A percentile compares a stretch with the other conserved stretches of the same genome.
Conservation (phyloP, 2,797 vertebrate genomes). For the Echeneis naucrates region DNA sequence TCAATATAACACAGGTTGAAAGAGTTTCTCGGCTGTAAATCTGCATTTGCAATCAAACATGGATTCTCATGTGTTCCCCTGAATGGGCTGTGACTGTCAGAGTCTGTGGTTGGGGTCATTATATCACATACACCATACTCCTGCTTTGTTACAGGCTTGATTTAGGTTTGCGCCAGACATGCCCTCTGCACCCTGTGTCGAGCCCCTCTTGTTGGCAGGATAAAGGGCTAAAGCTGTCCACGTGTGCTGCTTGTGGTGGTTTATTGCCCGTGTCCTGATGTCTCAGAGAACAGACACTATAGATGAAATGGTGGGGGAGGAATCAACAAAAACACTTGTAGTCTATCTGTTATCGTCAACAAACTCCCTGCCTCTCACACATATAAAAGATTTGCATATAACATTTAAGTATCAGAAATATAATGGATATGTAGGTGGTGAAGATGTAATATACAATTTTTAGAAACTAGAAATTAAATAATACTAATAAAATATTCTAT, state of each 20-base stretch:
- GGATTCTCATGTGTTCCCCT: background rate
- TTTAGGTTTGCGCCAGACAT: conserved; percentile 64
- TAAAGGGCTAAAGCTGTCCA: conserved; percentile 65
- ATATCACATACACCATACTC: conserved; percentile 41
- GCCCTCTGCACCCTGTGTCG: conserved; percentile 65
- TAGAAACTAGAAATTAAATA: conserved; percentile 4
- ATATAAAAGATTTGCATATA: background rate
- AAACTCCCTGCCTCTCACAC: background rate
- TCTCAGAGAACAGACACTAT: conserved; percentile 35
- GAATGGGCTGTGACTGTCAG: conserved; percentile 8
- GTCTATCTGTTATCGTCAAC: conserved; percentile 40
- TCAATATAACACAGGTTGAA: background rate
- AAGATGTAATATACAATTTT: background rate
- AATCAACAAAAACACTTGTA: conserved; percentile 40
- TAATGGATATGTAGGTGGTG: background rate
- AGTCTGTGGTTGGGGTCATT: conserved; percentile 36
- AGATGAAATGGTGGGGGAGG: conserved; percentile 46
- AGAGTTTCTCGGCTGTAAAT: conserved; percentile 4
- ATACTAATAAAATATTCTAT: background rate
- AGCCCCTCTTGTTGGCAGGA: conserved; percentile 67
- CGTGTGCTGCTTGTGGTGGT: conserved; percentile 62
- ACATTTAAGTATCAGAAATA: background rate
- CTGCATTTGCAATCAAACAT: background rate
- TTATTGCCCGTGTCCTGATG: conserved; percentile 69
- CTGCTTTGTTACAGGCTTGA: conserved; percentile 52